Evolutionary conservation across 2,113 vertebrate species (phyloP).

Genomic region (Eurystomus gularis): DNA sequence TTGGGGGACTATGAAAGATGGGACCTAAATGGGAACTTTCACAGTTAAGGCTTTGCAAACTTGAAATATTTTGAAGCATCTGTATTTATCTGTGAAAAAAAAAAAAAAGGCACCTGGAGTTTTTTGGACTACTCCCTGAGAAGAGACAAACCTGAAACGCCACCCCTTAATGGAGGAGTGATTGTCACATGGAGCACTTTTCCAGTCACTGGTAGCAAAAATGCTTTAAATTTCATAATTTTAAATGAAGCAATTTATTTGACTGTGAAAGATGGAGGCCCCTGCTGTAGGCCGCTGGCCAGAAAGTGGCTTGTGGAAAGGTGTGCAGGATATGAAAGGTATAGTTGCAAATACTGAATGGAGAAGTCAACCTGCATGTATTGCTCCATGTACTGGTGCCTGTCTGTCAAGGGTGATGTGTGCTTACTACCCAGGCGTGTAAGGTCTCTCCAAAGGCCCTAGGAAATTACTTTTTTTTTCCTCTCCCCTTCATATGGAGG

Average conservation of each 20-base stretch:
- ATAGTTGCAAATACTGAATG: neutral
- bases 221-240: neutral
- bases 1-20: neutral
- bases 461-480: neutral
- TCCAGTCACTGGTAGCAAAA: neutral
- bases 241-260: neutral
- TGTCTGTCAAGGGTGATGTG: neutral
- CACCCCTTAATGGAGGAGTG: neutral
- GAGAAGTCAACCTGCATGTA: neutral
- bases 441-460: neutral
- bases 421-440: neutral
- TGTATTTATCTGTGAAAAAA: neutral
- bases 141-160: neutral
- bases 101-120: neutral
- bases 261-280: neutral
- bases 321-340: neutral
- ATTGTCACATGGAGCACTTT: neutral
- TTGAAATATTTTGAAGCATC: neutral
- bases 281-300: neutral
- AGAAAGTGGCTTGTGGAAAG: neutral
- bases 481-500: neutral
- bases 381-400: accelerated
- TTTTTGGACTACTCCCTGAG: neutral
- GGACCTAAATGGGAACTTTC: neutral
- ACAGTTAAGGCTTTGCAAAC: neutral